Percentiles rank a stretch among this genome's conserved stretches.
Evolutionary conservation across 2,797 vertebrate species (phyloP).

Genomic region (Stomatorhinus walkeri): DNA sequence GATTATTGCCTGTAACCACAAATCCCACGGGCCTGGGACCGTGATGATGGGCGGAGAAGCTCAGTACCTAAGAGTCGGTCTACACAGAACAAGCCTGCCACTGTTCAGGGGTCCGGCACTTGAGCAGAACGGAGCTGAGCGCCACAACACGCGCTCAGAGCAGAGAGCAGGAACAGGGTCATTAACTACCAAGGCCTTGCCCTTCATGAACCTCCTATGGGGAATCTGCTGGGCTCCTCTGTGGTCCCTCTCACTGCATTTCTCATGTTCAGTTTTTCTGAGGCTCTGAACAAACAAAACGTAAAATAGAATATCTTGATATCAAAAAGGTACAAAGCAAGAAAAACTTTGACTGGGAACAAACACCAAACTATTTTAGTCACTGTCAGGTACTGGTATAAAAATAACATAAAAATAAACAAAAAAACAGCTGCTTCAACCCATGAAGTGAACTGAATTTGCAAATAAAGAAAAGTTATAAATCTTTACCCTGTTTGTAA

Average conservation of each 20-base stretch:
- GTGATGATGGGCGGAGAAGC: neutral
- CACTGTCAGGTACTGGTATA: neutral
- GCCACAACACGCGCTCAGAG: neutral
- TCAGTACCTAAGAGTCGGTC: neutral
- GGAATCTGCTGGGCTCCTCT: neutral
- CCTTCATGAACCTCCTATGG: neutral
- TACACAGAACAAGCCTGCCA: constrained; percentile 16
- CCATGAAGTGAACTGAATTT: neutral
- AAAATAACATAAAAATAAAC: neutral
- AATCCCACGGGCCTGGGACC: neutral
- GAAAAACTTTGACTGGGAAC: neutral
- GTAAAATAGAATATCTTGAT: neutral
- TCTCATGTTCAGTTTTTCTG: neutral
- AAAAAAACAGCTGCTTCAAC: neutral
- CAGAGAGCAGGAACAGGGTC: neutral
- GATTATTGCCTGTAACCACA: constrained; percentile 17
- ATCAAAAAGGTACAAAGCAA: neutral
- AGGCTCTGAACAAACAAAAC: neutral
- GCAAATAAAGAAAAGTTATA: neutral
- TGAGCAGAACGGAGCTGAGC: neutral
- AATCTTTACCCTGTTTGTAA: neutral
- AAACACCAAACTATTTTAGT: constrained; percentile 1
- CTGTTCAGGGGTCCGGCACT: constrained; percentile 12
- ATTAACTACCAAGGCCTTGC: neutral
- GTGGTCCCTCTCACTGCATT: neutral